Evolutionary conservation across 1,140 invertebrate species (phyloP), one percentile per base, ranked within the genome.

Genomic region (Zaprionus gabonicus): DNA sequence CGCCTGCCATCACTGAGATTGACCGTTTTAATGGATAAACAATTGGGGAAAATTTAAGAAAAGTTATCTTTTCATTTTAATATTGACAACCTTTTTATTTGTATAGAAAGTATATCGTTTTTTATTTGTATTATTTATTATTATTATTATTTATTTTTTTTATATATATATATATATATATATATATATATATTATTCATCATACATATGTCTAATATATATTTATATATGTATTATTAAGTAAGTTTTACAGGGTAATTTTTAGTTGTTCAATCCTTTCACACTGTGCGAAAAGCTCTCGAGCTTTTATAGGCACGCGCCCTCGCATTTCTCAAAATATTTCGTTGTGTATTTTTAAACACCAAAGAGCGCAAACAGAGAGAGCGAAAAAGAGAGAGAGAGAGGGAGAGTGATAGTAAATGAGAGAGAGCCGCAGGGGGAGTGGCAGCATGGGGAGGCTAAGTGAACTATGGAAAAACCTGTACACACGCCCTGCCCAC

Each of bases 291-390:
- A 49, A 49, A 58, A 36, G 41, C 53, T 58, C 34, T 3, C 12
- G 41, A 36, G 62, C 53, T 71, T 65, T 65, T 51, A 58, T 27
- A 65, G 60, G 69, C 69, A 65, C 69, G 69, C 69, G 69, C 53
- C 60, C 36, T 65, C 36, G 69, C 53, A 65, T 57, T 71, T 65
- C 62, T 71, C 41, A 12, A 71, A 65, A 71, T 66, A 51, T 66
- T 66, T 71, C 41, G 2, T 46, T 58, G 62, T 58, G 70, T 71
- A 71, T 71, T 71, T 71, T 57, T 58, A 71, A 58, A 71, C 51
- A 31, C 28, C 20, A 34, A 56, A 63, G 49, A 65, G 63, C 51
- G 31, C 31, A 53, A 3, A 51, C 4, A 15, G 25, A 28, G 3
- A 57, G 34, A 59, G 17, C 53, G 34, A 38, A 53, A 46, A 13